These are phyloP conservation scores for Odontamblyopus lacepedii DNA, from an alignment of 2,797 vertebrate genomes.

Conservation along the genomic window DNA sequence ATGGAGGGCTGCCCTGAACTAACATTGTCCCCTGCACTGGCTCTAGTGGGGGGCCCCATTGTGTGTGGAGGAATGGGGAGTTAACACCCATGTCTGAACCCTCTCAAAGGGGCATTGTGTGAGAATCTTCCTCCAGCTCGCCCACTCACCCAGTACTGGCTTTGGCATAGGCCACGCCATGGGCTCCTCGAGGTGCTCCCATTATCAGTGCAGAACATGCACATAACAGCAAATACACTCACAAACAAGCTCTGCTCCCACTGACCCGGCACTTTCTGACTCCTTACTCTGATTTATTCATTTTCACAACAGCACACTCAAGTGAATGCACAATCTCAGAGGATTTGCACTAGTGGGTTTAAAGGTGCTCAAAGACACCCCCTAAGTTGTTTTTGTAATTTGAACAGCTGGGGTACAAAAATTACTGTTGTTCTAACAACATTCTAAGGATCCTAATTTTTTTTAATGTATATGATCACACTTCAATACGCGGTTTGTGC, in stretches of 20 bases:
- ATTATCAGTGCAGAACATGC: slow-evolving; percentile 54
- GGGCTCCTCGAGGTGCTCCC: slow-evolving; percentile 35
- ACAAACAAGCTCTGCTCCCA: slow-evolving; percentile 33
- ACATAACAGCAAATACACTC: slow-evolving; percentile 40
- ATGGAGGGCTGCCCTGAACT: slow-evolving; percentile 72
- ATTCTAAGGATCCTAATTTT: slow-evolving; percentile 7
- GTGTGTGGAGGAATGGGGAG: slow-evolving; percentile 78
- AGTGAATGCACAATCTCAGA: slow-evolving; percentile 39
- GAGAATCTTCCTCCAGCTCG: slow-evolving; percentile 74
- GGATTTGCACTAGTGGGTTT: slow-evolving; percentile 43
- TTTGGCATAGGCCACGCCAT: slow-evolving; percentile 38
- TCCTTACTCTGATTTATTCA: slow-evolving; percentile 29
- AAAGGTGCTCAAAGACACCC: slow-evolving; percentile 39
- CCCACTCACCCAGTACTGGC: slow-evolving; percentile 60
- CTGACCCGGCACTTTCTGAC: slow-evolving; percentile 28
- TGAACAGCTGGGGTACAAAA: slow-evolving; percentile 34
- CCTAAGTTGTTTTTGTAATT: slow-evolving; percentile 53
- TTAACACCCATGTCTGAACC: slow-evolving; percentile 78
- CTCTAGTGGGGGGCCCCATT: slow-evolving; percentile 77
- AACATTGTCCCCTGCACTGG: slow-evolving; percentile 77
- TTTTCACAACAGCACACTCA: slow-evolving; percentile 35
- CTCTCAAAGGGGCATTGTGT: slow-evolving; percentile 83
- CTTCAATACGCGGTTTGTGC: slow-evolving; percentile 7
- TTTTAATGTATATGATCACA: neutral
- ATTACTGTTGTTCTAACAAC: neutral